Evolutionary conservation across 2,888 invertebrate genomes (phyloP), one percentile per base, ranked within the genome.

Genomic region (Athrips mouffetella): DNA sequence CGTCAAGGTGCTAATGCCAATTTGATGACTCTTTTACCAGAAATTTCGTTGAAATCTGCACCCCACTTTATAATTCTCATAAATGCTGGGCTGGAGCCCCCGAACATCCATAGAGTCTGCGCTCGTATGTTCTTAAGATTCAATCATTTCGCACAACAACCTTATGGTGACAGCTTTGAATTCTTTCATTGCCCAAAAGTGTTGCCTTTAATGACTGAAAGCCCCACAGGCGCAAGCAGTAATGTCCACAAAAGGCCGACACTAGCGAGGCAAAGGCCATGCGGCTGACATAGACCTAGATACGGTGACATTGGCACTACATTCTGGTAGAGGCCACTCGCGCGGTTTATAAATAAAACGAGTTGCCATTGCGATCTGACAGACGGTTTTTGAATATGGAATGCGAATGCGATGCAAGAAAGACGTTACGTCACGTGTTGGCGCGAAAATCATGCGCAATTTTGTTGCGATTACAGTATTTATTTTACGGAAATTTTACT

Each of bases 291-390:
- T 80, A 88, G 87, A 88, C 87, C 87, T 78, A 87, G 81, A 71
- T 88, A 77, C 72, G 58, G 68, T 71, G 87, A 85, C 87, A 88
- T 88, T 88, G 87, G 87, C 86, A 88, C 87, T 88, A 86, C 87
- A 88, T 88, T 88, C 85, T 73, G 70, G 71, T 80, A 75, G 73
- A 87, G 87, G 86, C 84, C 86, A 80, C 69, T 70, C 79, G 70
- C 74, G 65, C 67, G 7, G 75, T 81, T 77, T 85, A 84, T 86
- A 87, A 82, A 86, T 85, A 86, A 78, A 76, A 72, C 73, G 59
- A 61, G 63, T 52, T 62, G 68, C 67, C 61, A 65, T 66, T 72
- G 64, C 73, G 42, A 25, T 74, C 75, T 71, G 71, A 75, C 65
- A 66, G 56, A 55, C 49, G 59, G 55, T 60, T 62, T 56, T 52